Base-by-base conservation (phyloP, 2,888 invertebrate species). In the Athalia cordata region DNA sequence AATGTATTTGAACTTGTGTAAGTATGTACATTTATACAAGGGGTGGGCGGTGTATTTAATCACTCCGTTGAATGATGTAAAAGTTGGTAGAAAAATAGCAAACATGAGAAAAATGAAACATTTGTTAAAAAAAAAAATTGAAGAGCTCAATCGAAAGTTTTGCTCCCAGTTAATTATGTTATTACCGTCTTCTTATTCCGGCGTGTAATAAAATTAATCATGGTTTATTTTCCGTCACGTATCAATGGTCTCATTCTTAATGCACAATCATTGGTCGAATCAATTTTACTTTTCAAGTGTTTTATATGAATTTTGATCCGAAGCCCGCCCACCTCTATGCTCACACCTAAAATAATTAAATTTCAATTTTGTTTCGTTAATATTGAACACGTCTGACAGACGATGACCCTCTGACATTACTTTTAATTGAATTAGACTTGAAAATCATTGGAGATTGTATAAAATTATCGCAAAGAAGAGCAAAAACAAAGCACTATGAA, bases 271-370 rank as follows among this genome's bases (percentile, higher is more conserved):
- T 47, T 64, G 67, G 29, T 43, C 9, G 29, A 11, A 55, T 68
- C 8, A 72, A 45, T 15, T 72, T n/a, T 59, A 59, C 13, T 3
- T 47, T 50, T 50, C 29, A n/a, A 29, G 15, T n/a, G 55, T 55
- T 8, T n/a, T 62, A 64, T 6, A 50, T 62, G 62, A 50, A 62
- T 50, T 52, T 62, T 11, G 47, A n/a, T 50, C 3, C 13, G 13
- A 72, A 52, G 61, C 45, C 50, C 29, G 61, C 75, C 75, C 75
- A 75, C 75, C 75, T 75, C 75, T 75, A 4, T 57, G 45, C 59
- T 55, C 68, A 68, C 55, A 52, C 68, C 68, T 55, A 43, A 66
- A 13, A 29, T 68, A 55, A 59, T 72, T 5, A 45, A 57, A 59
- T 59, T 72, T 72, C 11, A 45, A 72, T 59, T 72, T 47, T 47